phyloP scores from a whole-genome alignment of 1,140 invertebrate species.

The Rhopalosiphum padi region DNA sequence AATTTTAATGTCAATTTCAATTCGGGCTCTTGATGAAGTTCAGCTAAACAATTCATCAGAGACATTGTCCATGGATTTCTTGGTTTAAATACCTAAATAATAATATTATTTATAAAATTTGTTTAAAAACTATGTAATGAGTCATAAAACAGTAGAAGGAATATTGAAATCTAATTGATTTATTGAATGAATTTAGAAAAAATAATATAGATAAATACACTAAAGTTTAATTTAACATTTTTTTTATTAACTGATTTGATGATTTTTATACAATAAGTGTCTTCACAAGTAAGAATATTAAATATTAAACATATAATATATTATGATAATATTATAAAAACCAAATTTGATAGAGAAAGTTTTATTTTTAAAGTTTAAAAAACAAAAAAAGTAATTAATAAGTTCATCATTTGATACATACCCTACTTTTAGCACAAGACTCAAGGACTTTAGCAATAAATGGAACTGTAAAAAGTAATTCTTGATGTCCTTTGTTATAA shows the following conservation, averaged over 20 bases:
- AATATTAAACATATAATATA: too few relatives aligned
- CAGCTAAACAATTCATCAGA: constrained; percentile 96
- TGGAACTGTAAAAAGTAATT: constrained; percentile 97
- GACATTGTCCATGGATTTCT: constrained; percentile 99
- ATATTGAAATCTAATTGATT: background rate
- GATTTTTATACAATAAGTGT: too few relatives aligned
- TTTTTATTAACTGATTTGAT: background rate
- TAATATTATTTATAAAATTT: background rate
- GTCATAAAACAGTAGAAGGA: background rate
- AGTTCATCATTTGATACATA: constrained; percentile 61
- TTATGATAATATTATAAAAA: background rate
- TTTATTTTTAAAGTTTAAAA: background rate
- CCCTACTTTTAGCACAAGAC: constrained; percentile 92
- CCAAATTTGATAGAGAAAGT: constrained; percentile 60
- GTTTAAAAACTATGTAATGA: background rate
- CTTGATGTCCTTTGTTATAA: constrained; percentile 96
- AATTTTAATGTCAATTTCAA: constrained; percentile 96
- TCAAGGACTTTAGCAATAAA: constrained; percentile 99
- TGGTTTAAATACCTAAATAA: constrained; percentile 83
- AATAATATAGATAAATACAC: background rate
- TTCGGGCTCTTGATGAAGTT: constrained; percentile 94
- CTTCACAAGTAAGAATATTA: too few relatives aligned
- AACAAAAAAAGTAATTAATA: background rate
- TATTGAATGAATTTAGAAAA: background rate
- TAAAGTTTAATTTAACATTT: too few relatives aligned